phyloP scores from a whole-genome alignment of 2,888 invertebrate genomes.

The Taphrorychus bicolor region DNA sequence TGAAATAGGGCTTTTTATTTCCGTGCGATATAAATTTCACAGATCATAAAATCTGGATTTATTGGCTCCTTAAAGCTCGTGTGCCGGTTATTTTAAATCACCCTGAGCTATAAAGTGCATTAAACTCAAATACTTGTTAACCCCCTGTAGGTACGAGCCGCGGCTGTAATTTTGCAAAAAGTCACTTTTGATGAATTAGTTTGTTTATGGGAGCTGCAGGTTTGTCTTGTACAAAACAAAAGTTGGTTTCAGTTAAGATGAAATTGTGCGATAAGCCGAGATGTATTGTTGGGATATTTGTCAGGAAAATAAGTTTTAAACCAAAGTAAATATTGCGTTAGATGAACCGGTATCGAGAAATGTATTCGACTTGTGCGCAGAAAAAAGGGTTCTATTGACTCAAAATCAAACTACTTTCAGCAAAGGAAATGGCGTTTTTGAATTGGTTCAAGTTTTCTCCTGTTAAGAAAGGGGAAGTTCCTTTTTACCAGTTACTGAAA shows the following conservation, averaged over 20 bases:
- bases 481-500: too few relatives aligned
- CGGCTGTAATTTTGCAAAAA: background rate
- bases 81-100: constrained; percentile 11
- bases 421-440: too few relatives aligned
- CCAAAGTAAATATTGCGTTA: too few relatives aligned
- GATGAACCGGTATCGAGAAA: too few relatives aligned
- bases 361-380: too few relatives aligned
- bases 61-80: constrained; percentile 23
- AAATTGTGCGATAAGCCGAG: too few relatives aligned
- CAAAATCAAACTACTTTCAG: too few relatives aligned
- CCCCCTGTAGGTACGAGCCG: background rate
- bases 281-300: too few relatives aligned
- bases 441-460: too few relatives aligned
- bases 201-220: background rate
- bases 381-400: too few relatives aligned
- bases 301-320: too few relatives aligned
- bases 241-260: background rate
- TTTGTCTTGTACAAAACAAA: background rate
- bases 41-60: constrained; percentile 32
- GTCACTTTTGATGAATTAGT: background rate
- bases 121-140: background rate
- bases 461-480: too few relatives aligned
- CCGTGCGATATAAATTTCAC: constrained; percentile 28
- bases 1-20: constrained; percentile 27
- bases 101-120: background rate